Conservation (phyloP, 2,888 invertebrate genomes). For the Cataglyphis rosenhaueri region DNA sequence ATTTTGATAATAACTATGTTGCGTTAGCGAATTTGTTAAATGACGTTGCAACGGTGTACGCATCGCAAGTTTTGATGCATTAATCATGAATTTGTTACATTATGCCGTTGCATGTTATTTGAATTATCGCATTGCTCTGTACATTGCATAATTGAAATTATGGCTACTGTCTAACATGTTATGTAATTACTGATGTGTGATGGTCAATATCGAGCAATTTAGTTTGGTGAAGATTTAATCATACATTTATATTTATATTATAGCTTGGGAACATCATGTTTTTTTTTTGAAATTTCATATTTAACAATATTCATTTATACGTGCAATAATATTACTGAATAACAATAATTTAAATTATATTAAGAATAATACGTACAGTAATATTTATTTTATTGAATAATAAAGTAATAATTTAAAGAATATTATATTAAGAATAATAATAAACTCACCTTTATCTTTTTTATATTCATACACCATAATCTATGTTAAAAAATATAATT, state of each 20-base stretch:
- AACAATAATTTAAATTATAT: neutral
- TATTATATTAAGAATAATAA: neutral
- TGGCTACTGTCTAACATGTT: slow-evolving; percentile 48
- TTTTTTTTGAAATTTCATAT: neutral
- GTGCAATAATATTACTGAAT: slow-evolving; percentile 17
- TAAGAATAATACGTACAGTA: neutral
- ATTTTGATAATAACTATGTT: slow-evolving; percentile 26
- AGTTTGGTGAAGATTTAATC: slow-evolving; percentile 49
- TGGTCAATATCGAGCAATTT: slow-evolving; percentile 39
- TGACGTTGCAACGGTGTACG: slow-evolving; percentile 4
- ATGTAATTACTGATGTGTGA: slow-evolving; percentile 52
- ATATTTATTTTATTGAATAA: slow-evolving; percentile 29
- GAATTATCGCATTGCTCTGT: slow-evolving; percentile 52
- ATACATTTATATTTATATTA: slow-evolving; percentile 25
- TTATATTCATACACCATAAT: neutral
- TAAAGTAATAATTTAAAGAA: neutral
- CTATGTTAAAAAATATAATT: neutral
- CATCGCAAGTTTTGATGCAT: slow-evolving; percentile 38
- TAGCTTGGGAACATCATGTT: neutral
- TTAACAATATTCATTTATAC: slow-evolving; percentile 1
- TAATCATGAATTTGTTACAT: slow-evolving; percentile 55
- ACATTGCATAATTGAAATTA: slow-evolving; percentile 57
- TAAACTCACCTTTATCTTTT: neutral
- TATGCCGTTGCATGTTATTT: slow-evolving; percentile 50
- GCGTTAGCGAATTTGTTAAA: slow-evolving; percentile 34